Evolutionary conservation across 2,113 vertebrate species (phyloP).

Genomic region (Aix galericulata): DNA sequence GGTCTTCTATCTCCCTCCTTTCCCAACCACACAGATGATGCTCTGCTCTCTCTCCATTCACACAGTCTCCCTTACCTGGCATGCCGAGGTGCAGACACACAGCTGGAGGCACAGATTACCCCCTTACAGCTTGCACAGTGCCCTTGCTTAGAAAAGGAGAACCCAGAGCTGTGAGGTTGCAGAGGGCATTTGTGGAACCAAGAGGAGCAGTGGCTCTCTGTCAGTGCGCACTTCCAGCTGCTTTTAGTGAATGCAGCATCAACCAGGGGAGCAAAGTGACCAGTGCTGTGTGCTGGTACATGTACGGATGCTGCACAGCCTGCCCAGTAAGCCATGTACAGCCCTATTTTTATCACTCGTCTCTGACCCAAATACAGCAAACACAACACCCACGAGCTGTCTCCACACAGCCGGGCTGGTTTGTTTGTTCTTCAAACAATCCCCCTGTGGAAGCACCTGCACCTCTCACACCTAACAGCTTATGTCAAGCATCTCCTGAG

Average conservation of each 20-base stretch:
- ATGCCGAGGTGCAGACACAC: not conserved
- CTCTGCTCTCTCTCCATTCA: not conserved
- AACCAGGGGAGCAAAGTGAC: not conserved
- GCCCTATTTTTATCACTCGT: slow-evolving; percentile 21
- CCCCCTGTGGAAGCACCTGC: not conserved
- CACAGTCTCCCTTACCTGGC: not conserved
- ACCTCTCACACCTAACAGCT: not conserved
- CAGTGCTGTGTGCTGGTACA: not conserved
- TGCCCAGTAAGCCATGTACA: not conserved
- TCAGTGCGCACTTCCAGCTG: not conserved
- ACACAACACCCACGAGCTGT: not conserved
- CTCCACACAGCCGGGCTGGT: not conserved
- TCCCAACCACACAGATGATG: not conserved
- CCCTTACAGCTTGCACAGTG: not conserved
- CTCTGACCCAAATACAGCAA: slow-evolving; percentile 40
- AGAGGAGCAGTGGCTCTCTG: not conserved
- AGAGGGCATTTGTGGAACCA: not conserved
- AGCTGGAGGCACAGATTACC: not conserved
- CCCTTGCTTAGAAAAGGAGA: not conserved
- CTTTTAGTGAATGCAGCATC: not conserved
- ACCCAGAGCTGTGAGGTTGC: accelerated
- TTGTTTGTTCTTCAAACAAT: not conserved
- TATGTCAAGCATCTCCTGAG: not conserved
- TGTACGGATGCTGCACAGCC: not conserved
- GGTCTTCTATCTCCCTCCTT: not conserved